Conservation (phyloP, 2,888 invertebrate species). For the Bedellia somnulentella region DNA sequence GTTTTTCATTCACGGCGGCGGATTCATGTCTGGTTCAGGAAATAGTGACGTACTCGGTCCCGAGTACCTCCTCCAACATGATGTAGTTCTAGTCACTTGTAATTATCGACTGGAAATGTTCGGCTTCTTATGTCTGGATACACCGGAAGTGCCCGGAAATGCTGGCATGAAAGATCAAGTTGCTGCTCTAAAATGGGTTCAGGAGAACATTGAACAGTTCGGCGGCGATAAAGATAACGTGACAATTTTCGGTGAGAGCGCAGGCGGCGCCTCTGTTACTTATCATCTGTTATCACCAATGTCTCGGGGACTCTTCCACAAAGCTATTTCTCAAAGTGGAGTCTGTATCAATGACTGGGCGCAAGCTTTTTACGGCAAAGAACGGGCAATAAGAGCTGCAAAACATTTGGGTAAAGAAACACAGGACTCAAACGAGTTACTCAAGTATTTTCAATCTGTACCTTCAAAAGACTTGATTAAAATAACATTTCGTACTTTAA, state of each 20-base stretch:
- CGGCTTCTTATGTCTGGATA: slow-evolving; percentile 26
- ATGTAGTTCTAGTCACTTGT: slow-evolving; percentile 37
- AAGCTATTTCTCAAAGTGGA: slow-evolving; percentile 38
- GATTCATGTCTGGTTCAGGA: slow-evolving; percentile 31
- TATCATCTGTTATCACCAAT: slow-evolving; percentile 37
- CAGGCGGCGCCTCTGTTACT: slow-evolving; percentile 32
- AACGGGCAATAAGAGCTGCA: slow-evolving; percentile 25
- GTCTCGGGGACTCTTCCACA: slow-evolving; percentile 35
- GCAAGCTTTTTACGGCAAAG: slow-evolving; percentile 8
- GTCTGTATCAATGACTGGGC: slow-evolving; percentile 25
- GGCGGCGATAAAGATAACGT: slow-evolving; percentile 32
- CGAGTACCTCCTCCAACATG: slow-evolving; percentile 29
- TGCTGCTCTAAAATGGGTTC: slow-evolving; percentile 27
- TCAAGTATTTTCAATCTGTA: slow-evolving; percentile 20
- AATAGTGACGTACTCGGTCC: slow-evolving; percentile 28
- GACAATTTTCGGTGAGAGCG: slow-evolving; percentile 41
- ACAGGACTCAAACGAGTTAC: slow-evolving; percentile 19
- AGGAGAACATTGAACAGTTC: slow-evolving; percentile 26
- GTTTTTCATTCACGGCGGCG: slow-evolving; percentile 44
- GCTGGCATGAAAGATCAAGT: slow-evolving; percentile 41
- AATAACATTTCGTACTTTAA: slow-evolving; percentile 18
- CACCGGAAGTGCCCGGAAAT: slow-evolving; percentile 31
- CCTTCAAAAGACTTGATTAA: slow-evolving; percentile 19
- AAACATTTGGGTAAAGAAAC: slow-evolving; percentile 28
- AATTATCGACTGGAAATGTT: slow-evolving; percentile 36